Base-by-base conservation (phyloP, 2,888 invertebrate species). In the Tromatobia lineatoria region DNA sequence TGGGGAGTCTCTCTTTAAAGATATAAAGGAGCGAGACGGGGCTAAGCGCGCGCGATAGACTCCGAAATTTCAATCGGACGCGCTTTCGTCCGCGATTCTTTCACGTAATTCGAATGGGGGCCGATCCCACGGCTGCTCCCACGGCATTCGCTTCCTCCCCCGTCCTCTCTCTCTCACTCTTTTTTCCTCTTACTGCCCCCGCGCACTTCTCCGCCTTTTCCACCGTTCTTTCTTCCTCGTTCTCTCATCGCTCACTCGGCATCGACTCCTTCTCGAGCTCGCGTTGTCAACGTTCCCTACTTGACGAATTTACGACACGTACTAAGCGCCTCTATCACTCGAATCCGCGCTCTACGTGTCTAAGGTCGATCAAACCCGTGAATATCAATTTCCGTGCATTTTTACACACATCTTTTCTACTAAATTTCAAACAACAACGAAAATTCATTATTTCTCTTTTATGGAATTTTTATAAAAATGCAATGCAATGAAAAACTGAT, bases 81-180 rank as follows among this genome's bases (percentile, higher is more conserved):
- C 80, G 80, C 80, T 83, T 83, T 80, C 87, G 82, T 87, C 84
- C 88, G 90, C 88, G 91, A 92, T 91, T 91, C 92, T 89, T 90
- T 85, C 91, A 90, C 91, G 91, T 91, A 91, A 91, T 91, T 89
- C 91, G 91, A 92, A 91, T 90, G 91, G 86, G 89, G 91, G 89
- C 91, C 92, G 90, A 91, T 93, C 92, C 91, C 91, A 92, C 91
- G 91, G 87, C 87, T 83, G 82, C 85, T 88, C 88, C 84, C 85
- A 87, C 85, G 88, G 86, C 86, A 87, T 86, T 86, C 82, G 78
- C 70, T 82, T 75, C 82, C 82, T 84, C 81, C 83, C 85, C 71
- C 70, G 54, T 73, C 67, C 73, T 66, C 71, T 74, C 29, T 45
- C 47, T 59, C 74, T 61, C 73, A 67, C 57, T 47, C 13, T 23